These are phyloP conservation scores for Agonopterix arenella DNA, from an alignment of 2,888 invertebrate genomes.

Conservation along the genomic window DNA sequence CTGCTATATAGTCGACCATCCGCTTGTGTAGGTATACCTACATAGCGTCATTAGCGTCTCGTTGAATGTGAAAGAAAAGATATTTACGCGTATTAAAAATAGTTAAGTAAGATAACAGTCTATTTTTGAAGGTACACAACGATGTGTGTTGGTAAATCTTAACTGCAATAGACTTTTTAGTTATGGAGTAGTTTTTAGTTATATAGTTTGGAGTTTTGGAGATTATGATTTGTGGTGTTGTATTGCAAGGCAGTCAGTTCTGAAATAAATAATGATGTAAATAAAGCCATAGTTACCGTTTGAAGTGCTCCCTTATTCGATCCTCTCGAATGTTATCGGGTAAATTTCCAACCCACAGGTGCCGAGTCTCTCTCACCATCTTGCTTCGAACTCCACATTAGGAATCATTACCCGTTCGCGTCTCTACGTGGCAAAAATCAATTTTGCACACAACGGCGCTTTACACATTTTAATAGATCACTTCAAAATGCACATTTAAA, in stretches of 20 bases:
- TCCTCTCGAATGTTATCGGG: constrained; percentile 99
- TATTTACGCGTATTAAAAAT: too few species aligned
- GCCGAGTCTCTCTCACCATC: constrained; percentile 99
- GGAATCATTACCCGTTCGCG: constrained; percentile 83
- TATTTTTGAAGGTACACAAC: too few species aligned
- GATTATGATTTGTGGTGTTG: too few species aligned
- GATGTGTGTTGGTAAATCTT: too few species aligned
- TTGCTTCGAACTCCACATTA: constrained; percentile 96
- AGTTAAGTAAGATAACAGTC: too few species aligned
- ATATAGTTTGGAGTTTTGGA: too few species aligned
- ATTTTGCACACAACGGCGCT: constrained; percentile 73
- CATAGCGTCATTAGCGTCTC: too few species aligned
- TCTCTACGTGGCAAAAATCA: constrained; percentile 78
- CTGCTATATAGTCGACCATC: too few species aligned
- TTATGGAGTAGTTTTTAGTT: too few species aligned
- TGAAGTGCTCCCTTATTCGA: constrained; percentile 97
- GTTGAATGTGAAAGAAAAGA: too few species aligned
- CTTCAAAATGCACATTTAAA: constrained; percentile 53
- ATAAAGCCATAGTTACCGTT: constrained; percentile 82
- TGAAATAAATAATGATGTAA: constrained; percentile 13
- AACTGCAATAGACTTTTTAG: too few species aligned
- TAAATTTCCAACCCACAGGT: constrained; percentile 99
- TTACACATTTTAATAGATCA: constrained; percentile 71
- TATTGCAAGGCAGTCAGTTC: background rate
- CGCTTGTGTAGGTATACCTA: too few species aligned